phyloP scores from a whole-genome alignment of 1,140 invertebrate species.

The Chironomus tepperi region DNA sequence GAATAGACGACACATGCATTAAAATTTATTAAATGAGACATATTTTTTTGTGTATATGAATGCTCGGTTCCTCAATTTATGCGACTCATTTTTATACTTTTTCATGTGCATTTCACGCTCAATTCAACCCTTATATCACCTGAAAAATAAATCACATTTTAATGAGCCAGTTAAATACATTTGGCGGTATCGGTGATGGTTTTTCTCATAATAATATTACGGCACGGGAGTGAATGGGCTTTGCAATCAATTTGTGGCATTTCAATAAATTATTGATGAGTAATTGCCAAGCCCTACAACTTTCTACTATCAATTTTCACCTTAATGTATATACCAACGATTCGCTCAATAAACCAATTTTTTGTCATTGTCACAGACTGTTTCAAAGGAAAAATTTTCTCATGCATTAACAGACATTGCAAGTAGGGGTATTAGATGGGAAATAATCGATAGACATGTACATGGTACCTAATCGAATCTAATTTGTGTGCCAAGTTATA shows the following conservation, averaged over 20 bases:
- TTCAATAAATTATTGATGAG: slow-evolving; percentile 9
- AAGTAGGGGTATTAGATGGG: no score
- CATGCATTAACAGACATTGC: no score
- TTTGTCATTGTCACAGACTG: no score
- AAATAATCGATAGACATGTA: no score
- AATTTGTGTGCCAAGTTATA: background rate
- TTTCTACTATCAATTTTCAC: no score
- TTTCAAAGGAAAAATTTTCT: no score
- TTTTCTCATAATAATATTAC: background rate
- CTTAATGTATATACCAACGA: no score
- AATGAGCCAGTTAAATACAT: slow-evolving; percentile 5
- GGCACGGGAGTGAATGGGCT: background rate
- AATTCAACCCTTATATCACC: background rate
- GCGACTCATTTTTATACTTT: no score
- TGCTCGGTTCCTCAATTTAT: no score
- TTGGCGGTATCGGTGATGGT: background rate
- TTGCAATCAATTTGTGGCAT: background rate
- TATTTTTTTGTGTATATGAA: background rate
- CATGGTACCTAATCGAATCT: background rate
- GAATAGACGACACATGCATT: background rate
- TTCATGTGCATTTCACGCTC: no score
- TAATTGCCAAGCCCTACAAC: background rate
- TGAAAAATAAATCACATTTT: slow-evolving; percentile 3
- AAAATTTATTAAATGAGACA: background rate
- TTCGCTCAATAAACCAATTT: no score